Evolutionary conservation across 92 coral and sea anemone species (phyloP), one percentile per base, ranked within the genome.

Genomic region (Meandrina meandrites): DNA sequence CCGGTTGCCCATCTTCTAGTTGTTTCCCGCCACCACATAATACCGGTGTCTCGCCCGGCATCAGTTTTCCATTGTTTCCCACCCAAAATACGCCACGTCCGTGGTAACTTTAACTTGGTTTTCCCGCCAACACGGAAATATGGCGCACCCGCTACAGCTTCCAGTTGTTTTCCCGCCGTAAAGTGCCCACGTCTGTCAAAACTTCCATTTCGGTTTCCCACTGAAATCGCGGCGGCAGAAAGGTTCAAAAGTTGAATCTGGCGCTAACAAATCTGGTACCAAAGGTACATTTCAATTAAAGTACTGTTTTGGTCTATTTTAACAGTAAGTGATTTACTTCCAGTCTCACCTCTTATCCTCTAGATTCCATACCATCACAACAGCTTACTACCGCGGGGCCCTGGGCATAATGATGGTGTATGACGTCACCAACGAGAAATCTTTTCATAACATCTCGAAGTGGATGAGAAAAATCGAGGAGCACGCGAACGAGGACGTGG

Each of bases 361-460:
- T 88, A 96, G 99, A 87, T 97, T 97, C 86, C 98, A 97, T 79
- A 97, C 99, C 5, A 97, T 97, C 87, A 97, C 99, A 19, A 95
- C 99, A 1, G 97, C 99, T 54, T 97, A 97, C 81, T 97, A 97
- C 90, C 94, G 99, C 48, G 99, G 99, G 27, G 99, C 99, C 16
- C 94, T 97, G 98, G 99, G 98, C 8, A 97, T 97, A 68, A 93
- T 97, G 81, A 80, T 97, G 69, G 99, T 95, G 47, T 97, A 97
- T 88, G 99, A 97, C 92, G 94, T 97, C 71, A 95, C 99, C 28
- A 97, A 93, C 86, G 99, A 97, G 79, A 92, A 81, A 48, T 93
- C 99, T 0, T 97, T 95, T 82, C 77, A 76, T 50, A 97, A 95
- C 81, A 97, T 97, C 37, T 92, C 98, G 31, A 97, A 97, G 84